Conservation (phyloP, 1,140 invertebrate genomes). For the Drosophila eugracilis region DNA sequence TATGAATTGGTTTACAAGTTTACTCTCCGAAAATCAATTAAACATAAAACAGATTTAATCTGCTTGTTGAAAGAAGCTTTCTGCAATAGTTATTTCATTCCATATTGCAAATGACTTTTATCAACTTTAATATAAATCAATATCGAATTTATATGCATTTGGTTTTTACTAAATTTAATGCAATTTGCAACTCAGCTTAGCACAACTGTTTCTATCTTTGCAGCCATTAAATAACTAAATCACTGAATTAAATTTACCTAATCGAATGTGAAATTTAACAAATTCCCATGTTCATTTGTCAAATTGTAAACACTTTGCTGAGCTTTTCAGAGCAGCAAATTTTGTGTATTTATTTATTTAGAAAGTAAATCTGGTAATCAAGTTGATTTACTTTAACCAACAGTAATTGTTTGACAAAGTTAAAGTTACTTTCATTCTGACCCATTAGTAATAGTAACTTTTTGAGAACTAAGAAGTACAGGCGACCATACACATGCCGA, state of each 20-base stretch:
- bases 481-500: too few relatives aligned
- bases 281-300: constrained; percentile 15
- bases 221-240: not conserved
- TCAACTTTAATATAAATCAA: constrained; percentile 1
- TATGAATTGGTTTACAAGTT: not conserved
- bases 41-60: not conserved
- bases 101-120: not conserved
- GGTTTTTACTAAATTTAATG: not conserved
- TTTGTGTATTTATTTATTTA: not conserved
- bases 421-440: too few relatives aligned
- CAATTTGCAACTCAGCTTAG: not conserved
- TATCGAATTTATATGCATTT: not conserved
- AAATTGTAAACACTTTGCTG: constrained; percentile 13
- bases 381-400: too few relatives aligned
- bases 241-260: constrained; percentile 4
- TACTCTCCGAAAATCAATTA: not conserved
- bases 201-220: not conserved
- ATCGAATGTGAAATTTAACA: constrained; percentile 14
- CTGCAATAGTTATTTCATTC: not conserved
- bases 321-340: not conserved
- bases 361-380: too few relatives aligned
- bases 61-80: not conserved
- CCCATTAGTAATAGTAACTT: too few relatives aligned
- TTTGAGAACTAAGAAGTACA: too few relatives aligned
- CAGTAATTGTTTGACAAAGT: too few relatives aligned